phyloP scores from a whole-genome alignment of 1,140 invertebrate species.

The Globodera ellingtonae region DNA sequence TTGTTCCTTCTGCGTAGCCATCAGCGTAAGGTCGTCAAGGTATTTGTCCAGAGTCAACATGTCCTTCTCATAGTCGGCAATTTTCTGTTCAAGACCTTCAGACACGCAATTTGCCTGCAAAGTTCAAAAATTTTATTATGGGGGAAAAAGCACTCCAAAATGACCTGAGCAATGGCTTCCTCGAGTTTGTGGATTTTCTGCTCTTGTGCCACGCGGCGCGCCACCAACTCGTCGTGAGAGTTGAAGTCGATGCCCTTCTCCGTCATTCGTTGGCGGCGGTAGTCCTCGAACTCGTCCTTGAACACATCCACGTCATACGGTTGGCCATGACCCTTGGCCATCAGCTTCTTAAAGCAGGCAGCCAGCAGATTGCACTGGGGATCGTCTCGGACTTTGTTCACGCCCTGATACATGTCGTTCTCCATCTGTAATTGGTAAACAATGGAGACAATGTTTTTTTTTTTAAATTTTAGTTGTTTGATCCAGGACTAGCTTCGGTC shows the following conservation, averaged over 20 bases:
- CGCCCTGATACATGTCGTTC: neutral
- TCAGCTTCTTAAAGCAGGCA: slow-evolving; percentile 24
- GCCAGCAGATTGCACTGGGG: slow-evolving; percentile 28
- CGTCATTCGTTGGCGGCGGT: neutral
- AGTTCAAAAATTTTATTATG: neutral
- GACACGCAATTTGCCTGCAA: slow-evolving; percentile 18
- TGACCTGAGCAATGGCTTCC: slow-evolving; percentile 5
- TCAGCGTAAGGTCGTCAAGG: neutral
- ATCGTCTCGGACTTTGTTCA: slow-evolving; percentile 26
- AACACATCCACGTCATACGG: neutral
- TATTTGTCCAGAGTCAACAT: slow-evolving; percentile 15
- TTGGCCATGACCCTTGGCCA: neutral
- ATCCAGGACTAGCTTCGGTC: no score
- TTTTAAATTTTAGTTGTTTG: no score
- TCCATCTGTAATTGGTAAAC: neutral
- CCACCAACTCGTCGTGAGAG: slow-evolving; percentile 5
- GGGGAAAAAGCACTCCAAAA: no score
- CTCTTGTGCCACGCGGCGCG: slow-evolving; percentile 13
- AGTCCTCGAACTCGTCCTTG: slow-evolving; percentile 20
- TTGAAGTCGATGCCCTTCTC: slow-evolving; percentile 15
- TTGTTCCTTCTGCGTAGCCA: neutral
- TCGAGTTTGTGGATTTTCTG: slow-evolving; percentile 18
- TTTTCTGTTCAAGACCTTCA: slow-evolving; percentile 11
- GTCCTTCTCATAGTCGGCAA: slow-evolving; percentile 4
- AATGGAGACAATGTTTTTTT: no score